Base-by-base conservation (phyloP, 2,797 vertebrate species). In the Cyclopterus lumpus region DNA sequence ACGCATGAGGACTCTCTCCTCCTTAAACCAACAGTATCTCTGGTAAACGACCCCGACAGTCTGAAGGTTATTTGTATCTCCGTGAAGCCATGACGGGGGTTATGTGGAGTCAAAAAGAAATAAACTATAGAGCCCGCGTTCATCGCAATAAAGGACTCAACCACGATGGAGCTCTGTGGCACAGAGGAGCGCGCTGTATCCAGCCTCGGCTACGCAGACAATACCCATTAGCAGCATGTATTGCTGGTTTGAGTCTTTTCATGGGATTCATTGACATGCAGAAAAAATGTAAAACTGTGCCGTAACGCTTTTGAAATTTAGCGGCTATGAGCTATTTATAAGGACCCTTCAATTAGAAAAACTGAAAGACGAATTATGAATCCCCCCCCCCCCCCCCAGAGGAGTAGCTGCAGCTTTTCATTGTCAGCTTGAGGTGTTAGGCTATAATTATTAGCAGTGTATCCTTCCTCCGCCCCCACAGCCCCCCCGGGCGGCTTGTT, bases 381-480 rank as follows among this genome's bases (percentile, higher is more conserved):
- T 63, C 65, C 67, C 68, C 26, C 26, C n/a, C n/a, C n/a, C n/a
- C 26, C 26, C 26, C 26, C 26, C 42, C 48, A 3, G 55, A 63
- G 75, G 38, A 83, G 18, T 20, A 49, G 66, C 51, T 65, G 79
- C 72, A 51, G 77, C 75, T 72, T 72, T 75, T 83, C 59, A 64
- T 67, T 75, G 77, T 77, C 58, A 69, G 79, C 53, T 66, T 22
- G 83, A 83, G 84, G 66, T 79, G 84, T 77, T 60, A 42, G 69
- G 54, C 63, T 85, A 84, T 87, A 88, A 82, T 89, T 89, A 89
- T 68, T 67, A 81, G 72, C 79, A 83, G 84, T 88, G 67, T 86
- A 91, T 91, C 88, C 85, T 89, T 83, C 86, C 82, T 84, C 81
- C 75, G 14, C 86, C 88, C 86, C 87, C 91, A 71, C 34, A 26